Evolutionary conservation across 2,888 invertebrate species (phyloP), one percentile per base, ranked within the genome.

Genomic region (Amiota communis): DNA sequence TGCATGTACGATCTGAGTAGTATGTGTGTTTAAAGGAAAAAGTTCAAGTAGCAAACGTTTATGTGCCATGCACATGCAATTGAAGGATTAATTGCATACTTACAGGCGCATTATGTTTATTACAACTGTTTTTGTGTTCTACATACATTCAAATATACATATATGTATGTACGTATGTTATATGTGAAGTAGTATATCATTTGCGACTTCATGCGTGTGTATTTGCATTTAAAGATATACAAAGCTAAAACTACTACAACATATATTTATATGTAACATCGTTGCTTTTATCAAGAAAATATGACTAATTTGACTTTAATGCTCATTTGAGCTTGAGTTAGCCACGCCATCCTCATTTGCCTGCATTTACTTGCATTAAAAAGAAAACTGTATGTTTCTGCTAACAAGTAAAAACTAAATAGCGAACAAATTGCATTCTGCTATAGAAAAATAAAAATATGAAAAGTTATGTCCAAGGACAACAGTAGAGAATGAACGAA

Each of bases 341-440:
- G 63, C 46, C 23, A 46, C 63, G 53, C 53, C 13, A n/a, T 53
- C 2, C 8, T 53, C 53, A 12, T n/a, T 53, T n/a, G 53, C 15
- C 8, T 57, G 17, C 57, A 57, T 36, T 36, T 36, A 36, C 57
- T 57, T 57, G 57, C 17, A 57, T 23, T 59, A 59, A 10, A 13
- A 57, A 15, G n/a, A 15, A 57, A 57, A 57, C 9, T 20, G 10
- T 15, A 13, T 57, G 57, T 20, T 20, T 46, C 46, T 57, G 56
- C 56, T 57, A 57, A 70, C 69, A 70, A 70, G 59, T 49, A 23
- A 70, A 70, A 70, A 70, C 70, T 70, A 70, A 70, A 70, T 70
- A 59, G 70, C 70, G 70, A 61, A 70, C 70, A 70, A 70, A 70
- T 70, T 70, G 70, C 70, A 70, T 57, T 59, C 59, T 48, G 49